phyloP scores from a whole-genome alignment of 2,113 vertebrate genomes.

The Actenoides lindsayi region DNA sequence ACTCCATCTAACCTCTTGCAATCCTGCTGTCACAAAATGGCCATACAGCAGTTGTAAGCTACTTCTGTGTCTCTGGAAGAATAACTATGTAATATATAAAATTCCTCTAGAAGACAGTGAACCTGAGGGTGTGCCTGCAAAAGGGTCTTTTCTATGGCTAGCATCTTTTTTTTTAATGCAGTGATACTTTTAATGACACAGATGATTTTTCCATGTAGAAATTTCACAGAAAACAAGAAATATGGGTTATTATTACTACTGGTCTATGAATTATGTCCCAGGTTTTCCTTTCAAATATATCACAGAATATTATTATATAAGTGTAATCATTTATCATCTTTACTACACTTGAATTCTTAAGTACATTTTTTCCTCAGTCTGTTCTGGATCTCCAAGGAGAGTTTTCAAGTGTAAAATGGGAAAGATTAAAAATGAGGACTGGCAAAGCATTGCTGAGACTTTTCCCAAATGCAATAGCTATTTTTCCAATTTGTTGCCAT shows the following conservation, averaged over 20 bases:
- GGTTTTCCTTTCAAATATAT: neutral
- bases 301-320: neutral
- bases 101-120: neutral
- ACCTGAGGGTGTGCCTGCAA: neutral
- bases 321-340: neutral
- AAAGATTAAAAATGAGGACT: neutral
- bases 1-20: neutral
- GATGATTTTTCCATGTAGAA: neutral
- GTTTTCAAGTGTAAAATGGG: neutral
- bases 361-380: neutral
- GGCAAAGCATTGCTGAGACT: neutral
- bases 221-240: neutral
- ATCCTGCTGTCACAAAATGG: neutral
- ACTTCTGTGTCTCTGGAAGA: neutral
- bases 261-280: neutral
- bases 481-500: neutral
- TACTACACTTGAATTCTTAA: neutral
- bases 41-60: neutral
- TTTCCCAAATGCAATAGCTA: neutral
- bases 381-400: neutral
- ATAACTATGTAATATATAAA: neutral
- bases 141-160: neutral
- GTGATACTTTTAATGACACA: neutral
- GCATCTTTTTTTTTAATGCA: neutral
- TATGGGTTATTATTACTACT: neutral